Base-by-base conservation (phyloP, 2,113 vertebrate genomes). In the Enhydra lutris region DNA sequence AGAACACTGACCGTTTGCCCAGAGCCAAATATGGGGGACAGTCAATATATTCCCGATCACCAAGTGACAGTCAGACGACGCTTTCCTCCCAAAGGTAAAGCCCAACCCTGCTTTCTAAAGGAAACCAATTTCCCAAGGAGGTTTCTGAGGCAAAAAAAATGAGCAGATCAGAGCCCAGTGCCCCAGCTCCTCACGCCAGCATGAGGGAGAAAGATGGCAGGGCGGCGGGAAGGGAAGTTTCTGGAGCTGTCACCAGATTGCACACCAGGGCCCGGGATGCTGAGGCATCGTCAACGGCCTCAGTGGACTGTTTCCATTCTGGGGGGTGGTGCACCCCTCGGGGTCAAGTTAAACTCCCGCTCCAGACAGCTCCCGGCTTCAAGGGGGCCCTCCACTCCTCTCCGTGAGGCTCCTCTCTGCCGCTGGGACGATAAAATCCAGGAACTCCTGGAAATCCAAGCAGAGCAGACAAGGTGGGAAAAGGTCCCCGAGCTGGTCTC, bases 211-310 rank as follows among this genome's bases (percentile, higher is more conserved):
- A 63, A 59, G 59, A 34, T 13, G n/a, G 12, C 17, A 29, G 52
- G 52, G 34, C 4, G 2, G 9, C 5, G 6, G 6, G 24, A 50
- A 65, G 71, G 8, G 20, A 52, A 42, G 24, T 39, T 7, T 13
- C 20, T 14, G 63, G 63, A 34, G 69, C 55, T n/a, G 34, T 21
- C 23, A 23, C 65, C 1, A 0, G 13, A 39, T 36, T 13, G 12
- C 5, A 24, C 13, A 34, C 21, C 8, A 1, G 34, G 15, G 7
- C 52, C 36, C 0, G 1, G 47, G 39, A 11, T 1, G 0, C 78
- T 13, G 1, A 5, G 2, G 23, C 3, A 18, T 15, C 36, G 31
- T 23, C 59, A 47, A n/a, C 3, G 13, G 7, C 31, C 9, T 1
- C 52, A 6, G 63, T 10, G 12, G 0, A n/a, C 31, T 13, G 18